Evolutionary conservation across 2,113 vertebrate genomes (phyloP), one percentile per base, ranked within the genome.

Genomic region (Brachyhypopomus gauderio): DNA sequence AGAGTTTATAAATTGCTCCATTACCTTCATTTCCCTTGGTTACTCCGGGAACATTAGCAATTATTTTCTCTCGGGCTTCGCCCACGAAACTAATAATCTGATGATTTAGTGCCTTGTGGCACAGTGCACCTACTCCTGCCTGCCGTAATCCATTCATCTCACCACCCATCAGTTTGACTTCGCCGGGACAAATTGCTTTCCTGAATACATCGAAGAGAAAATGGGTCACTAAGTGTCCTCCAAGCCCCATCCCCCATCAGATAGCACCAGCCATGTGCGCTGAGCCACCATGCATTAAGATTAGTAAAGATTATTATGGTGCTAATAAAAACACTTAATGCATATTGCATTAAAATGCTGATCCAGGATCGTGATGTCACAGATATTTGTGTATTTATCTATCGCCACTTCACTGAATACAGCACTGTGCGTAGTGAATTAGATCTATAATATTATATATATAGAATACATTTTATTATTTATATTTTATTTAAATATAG

Each of bases 1-100:
- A 94, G 93, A 93, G 93, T 94, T 94, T 94, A 93, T 94, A 94
- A 94, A 94, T 94, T 93, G 93, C 91, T 93, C 92, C 92, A 94
- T 94, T 94, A 94, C 92, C 91, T 93, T 92, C 92, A 94, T 94
- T 94, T 93, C 93, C 93, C 92, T 93, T 93, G 92, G 93, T 93
- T 93, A 93, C 92, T 93, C 92, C 86, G 88, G 91, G 92, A 93
- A 94, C 93, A 93, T 94, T 94, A 94, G 94, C 93, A 94, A 94
- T 94, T 93, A 94, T 93, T 94, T 92, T 93, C 94, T 92, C 87
- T 77, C 89, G 90, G 92, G 92, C 91, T 91, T 90, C 90, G 87
- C 92, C 93, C 91, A 92, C 93, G 92, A 93, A 94, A 93, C 92
- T 93, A 93, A 94, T 94, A 93, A 93, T 93, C 91, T 94, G 89